Evolutionary conservation across 2,113 vertebrate species (phyloP), one percentile per base, ranked within the genome.

Genomic region (Siniperca knerii): DNA sequence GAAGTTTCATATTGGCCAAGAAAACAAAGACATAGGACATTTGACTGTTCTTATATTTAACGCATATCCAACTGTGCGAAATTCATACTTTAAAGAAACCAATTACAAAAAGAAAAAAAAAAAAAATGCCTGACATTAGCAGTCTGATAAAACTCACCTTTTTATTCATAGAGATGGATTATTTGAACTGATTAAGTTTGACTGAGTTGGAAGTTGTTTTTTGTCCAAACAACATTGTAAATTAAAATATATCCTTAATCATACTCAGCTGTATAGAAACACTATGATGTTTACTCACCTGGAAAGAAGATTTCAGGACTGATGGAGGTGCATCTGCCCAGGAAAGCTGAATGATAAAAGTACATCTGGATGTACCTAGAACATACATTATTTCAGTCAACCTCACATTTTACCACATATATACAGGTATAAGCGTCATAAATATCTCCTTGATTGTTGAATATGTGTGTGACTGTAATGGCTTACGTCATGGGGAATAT

Each of bases 301-400:
- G 90, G 90, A 61, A 83, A 73, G 4, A 42, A 0, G 1, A 12
- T 79, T 1, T 87, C 46, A 4, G 77, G 8, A 35, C 48, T 92
- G 44, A 95, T 69, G 71, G 87, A 84, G n/a, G 93, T 85, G 74
- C 96, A 96, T 60, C 69, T 89, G 20, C 87, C 92, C 83, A 89
- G 82, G 71, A 94, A 92, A 1, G 0, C 0, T 4, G 85, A 67
- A 8, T 88, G 80, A 70, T 89, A 87, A 16, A 68, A 64, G 66
- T 71, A 83, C 76, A 93, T 77, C 40, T 79, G 85, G n/a, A 1
- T 16, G 46, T 84, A 71, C 69, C 96, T 96, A 21, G 4, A 83
- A 85, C 12, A 83, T 2, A 75, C 2, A 85, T 8, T 0, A 77
- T 68, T 57, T 69, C n/a, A 71, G 35, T 83, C n/a, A 54, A 16